Conservation (phyloP, 2,888 invertebrate species). For the Horisme vitalbata region DNA sequence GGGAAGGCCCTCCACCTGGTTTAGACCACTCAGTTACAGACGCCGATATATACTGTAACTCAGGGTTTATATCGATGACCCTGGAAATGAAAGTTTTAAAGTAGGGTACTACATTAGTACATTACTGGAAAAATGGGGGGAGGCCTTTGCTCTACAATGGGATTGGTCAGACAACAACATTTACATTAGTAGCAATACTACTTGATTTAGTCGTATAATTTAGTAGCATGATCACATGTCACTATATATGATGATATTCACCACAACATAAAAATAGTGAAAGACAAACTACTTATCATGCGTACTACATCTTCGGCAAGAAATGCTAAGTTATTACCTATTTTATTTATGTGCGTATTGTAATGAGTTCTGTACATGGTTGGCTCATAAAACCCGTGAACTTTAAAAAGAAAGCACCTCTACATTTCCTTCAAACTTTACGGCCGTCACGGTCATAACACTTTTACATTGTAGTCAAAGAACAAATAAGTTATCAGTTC, state of each 20-base stretch:
- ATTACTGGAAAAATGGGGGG: no score
- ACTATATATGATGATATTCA: background rate
- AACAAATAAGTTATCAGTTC: constrained; percentile 17
- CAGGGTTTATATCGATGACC: no score
- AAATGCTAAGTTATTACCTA: constrained; percentile 6
- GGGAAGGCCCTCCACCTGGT: no score
- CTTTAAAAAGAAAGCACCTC: constrained; percentile 16
- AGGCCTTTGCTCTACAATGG: no score
- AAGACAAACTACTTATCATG: constrained; percentile 9
- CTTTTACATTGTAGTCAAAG: constrained; percentile 8
- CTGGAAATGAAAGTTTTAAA: no score
- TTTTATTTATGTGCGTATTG: constrained; percentile 17
- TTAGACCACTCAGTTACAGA: no score
- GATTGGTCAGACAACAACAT: no score
- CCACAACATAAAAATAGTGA: background rate
- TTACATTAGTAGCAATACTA: no score
- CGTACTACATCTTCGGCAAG: constrained; percentile 8
- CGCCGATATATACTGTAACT: no score
- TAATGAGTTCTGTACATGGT: constrained; percentile 12
- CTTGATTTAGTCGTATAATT: no score
- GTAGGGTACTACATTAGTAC: no score
- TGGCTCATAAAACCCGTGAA: constrained; percentile 12
- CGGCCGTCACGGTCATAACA: constrained; percentile 13
- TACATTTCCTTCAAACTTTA: constrained; percentile 16
- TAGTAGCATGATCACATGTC: no score